phyloP scores from a whole-genome alignment of 2,113 vertebrate genomes.

The Chinchilla lanigera region DNA sequence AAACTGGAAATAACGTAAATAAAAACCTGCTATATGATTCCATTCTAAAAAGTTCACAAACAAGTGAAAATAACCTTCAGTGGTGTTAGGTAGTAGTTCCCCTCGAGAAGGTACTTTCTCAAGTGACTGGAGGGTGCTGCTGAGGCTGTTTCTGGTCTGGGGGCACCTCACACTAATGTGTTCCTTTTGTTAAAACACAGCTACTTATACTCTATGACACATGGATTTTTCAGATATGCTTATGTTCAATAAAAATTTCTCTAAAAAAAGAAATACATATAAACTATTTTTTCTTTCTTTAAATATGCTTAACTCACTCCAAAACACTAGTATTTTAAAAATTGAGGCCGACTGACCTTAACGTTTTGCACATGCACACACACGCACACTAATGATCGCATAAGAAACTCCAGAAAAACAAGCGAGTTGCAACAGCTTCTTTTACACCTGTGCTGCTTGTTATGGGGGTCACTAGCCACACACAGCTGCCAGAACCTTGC shows the following conservation, averaged over 20 bases:
- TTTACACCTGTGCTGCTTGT: neutral
- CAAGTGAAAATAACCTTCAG: neutral
- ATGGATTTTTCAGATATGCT: neutral
- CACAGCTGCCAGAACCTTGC: neutral
- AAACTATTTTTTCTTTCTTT: conserved; percentile 40
- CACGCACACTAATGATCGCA: neutral
- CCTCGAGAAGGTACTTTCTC: neutral
- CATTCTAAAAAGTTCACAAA: conserved; percentile 22
- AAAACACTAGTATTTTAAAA: conserved; percentile 11
- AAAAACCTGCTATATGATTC: conserved; percentile 18
- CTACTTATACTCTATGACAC: neutral
- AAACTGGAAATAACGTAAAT: conserved; percentile 29
- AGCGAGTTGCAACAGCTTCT: neutral
- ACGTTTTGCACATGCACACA: neutral
- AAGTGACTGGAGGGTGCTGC: neutral
- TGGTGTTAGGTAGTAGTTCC: neutral
- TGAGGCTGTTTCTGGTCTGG: neutral
- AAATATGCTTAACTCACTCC: conserved; percentile 38
- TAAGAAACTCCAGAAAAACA: conserved; percentile 46
- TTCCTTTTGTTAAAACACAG: conserved; percentile 29
- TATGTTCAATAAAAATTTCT: conserved; percentile 15
- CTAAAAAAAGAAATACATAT: neutral
- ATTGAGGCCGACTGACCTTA: neutral
- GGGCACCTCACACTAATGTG: neutral
- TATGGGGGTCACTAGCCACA: neutral